phyloP scores from a whole-genome alignment of 2,888 invertebrate species.

The Caradrina clavipalpis region DNA sequence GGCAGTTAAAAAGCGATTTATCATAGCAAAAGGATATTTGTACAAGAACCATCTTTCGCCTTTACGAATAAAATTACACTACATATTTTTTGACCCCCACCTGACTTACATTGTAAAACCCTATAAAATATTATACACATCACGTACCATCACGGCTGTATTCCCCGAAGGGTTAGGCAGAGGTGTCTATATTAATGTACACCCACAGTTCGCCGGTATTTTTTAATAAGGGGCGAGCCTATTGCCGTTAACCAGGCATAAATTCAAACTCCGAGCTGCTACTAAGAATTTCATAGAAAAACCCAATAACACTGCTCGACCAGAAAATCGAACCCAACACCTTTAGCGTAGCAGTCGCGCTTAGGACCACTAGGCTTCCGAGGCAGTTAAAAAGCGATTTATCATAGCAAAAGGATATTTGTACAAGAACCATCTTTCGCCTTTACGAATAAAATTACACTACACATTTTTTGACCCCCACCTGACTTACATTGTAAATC shows the following conservation, averaged over 20 bases:
- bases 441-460: constrained; percentile 1
- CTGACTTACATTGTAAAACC: constrained; percentile 22
- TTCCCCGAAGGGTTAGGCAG: too few species aligned
- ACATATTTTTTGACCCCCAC: constrained; percentile 5
- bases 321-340: too few species aligned
- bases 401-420: background rate
- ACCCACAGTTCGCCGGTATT: too few species aligned
- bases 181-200: too few species aligned
- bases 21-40: background rate
- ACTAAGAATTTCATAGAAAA: too few species aligned
- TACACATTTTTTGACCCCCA: constrained; percentile 3
- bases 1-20: background rate
- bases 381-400: background rate
- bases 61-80: background rate
- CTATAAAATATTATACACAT: constrained; percentile 1
- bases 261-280: too few species aligned
- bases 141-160: too few species aligned
- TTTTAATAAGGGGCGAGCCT: too few species aligned
- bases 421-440: background rate
- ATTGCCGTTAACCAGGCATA: too few species aligned
- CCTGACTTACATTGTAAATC: constrained; percentile 20
- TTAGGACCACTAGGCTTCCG: too few species aligned
- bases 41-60: background rate
- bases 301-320: too few species aligned
- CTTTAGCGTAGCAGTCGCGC: too few species aligned